phyloP scores from a whole-genome alignment of 2,888 invertebrate genomes.

The Hypomecis punctinalis region DNA sequence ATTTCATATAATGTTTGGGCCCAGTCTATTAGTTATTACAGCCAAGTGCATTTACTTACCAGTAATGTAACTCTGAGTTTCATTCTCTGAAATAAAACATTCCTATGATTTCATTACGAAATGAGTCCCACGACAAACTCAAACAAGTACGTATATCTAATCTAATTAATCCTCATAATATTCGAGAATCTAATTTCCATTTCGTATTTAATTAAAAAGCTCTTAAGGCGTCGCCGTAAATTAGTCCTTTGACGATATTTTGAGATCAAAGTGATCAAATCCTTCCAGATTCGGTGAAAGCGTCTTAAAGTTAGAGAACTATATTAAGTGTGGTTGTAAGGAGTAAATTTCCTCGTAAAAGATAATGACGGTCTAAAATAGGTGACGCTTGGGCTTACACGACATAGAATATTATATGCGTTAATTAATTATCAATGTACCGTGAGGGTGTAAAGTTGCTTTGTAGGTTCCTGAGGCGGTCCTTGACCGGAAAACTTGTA shows the following conservation, averaged over 20 bases:
- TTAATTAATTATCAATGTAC: slow-evolving; percentile 55
- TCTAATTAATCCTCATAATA: slow-evolving; percentile 33
- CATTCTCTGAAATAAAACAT: too few species aligned
- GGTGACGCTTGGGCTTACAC: slow-evolving; percentile 47
- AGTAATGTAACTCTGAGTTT: neutral
- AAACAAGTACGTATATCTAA: slow-evolving; percentile 29
- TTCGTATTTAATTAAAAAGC: slow-evolving; percentile 42
- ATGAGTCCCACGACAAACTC: slow-evolving; percentile 23
- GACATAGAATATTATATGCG: slow-evolving; percentile 47
- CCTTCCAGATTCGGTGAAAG: slow-evolving; percentile 37
- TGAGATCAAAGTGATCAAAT: slow-evolving; percentile 44
- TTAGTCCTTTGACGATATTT: slow-evolving; percentile 33
- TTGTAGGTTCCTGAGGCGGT: slow-evolving; percentile 24
- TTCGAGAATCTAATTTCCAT: slow-evolving; percentile 38
- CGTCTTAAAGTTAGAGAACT: slow-evolving; percentile 40
- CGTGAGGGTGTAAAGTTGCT: slow-evolving; percentile 36
- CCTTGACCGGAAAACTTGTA: slow-evolving; percentile 24
- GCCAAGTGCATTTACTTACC: slow-evolving; percentile 20
- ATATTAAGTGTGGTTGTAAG: slow-evolving; percentile 33
- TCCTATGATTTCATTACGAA: slow-evolving; percentile 15
- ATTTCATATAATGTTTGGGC: neutral
- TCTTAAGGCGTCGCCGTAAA: slow-evolving; percentile 34
- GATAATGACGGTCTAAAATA: slow-evolving; percentile 45
- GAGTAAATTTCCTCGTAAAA: slow-evolving; percentile 31
- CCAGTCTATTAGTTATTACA: slow-evolving; percentile 34